Base-by-base conservation (phyloP, 30 jellyfish, hydroid and myxozoan species). In the Aurelia sp. region DNA sequence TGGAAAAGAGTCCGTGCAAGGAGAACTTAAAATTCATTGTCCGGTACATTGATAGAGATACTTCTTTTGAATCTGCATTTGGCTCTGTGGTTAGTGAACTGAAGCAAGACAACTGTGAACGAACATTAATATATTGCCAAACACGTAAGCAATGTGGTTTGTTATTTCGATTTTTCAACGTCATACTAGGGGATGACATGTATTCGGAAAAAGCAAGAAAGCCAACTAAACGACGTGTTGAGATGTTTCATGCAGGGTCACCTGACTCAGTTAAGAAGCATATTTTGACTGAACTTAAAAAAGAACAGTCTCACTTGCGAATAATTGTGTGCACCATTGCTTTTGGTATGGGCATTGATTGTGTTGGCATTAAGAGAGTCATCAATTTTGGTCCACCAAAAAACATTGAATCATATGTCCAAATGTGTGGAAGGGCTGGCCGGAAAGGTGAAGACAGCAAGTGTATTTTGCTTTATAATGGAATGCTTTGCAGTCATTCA, bases 211-310 rank as follows among this genome's bases (percentile, higher is more conserved):
- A 44, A 44, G 0, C 10, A 44, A 1, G 15, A 44, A 44, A 44
- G 15, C 55, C 55, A 44, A 7, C 55, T 37, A 37, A n/a, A 13
- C 82, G 82, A 63, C 23, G 11, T 37, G 50, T 71, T 71, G 82
- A 71, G 33, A 71, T 71, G 82, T 71, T 37, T 71, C 82, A 71
- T 71, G 82, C 82, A 37, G 82, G 82, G 33, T 37, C 82, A 71
- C 68, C 82, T 15, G 82, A 35, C 48, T 71, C 82, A n/a, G 82
- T 71, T 37, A 71, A 35, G 72, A 71, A 71, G 40, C 67, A 37
- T 50, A 71, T 71, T 44, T 41, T 17, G 65, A 50, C 65, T 37
- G 67, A 71, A 44, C 65, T 71, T 31, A 71, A 71, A 40, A 71
- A 71, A 6, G 67, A 41, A 35, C 66, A 71, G 9, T 37, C 67